Evolutionary conservation across 2,888 invertebrate species (phyloP).

Genomic region (Oxyscelio sp.): DNA sequence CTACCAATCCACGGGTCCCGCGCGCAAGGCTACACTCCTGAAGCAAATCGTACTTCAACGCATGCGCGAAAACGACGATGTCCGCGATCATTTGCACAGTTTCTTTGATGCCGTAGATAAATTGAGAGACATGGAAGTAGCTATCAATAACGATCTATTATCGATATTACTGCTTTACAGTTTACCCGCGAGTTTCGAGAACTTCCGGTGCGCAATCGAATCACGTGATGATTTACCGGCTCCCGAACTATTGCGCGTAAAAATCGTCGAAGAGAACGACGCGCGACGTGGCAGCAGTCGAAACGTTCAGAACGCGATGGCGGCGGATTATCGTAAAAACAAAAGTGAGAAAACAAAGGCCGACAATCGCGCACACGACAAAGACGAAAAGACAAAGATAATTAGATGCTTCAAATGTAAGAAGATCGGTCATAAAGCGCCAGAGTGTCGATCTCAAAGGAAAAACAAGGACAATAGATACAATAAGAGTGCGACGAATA

Average conservation of each 20-base stretch:
- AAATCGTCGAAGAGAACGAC: slow-evolving; percentile 70
- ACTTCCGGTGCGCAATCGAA: too few relatives aligned
- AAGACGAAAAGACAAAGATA: neutral
- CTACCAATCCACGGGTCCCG: too few relatives aligned
- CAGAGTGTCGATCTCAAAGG: neutral
- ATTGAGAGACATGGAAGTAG: slow-evolving; percentile 37
- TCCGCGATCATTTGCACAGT: slow-evolving; percentile 37
- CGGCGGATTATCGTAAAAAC: neutral
- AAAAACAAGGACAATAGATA: too few relatives aligned
- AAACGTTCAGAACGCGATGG: slow-evolving; percentile 49
- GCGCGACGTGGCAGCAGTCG: slow-evolving; percentile 57
- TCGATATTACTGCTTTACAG: slow-evolving; percentile 53
- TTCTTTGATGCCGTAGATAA: slow-evolving; percentile 59
- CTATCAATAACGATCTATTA: slow-evolving; percentile 29
- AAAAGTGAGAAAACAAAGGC: neutral
- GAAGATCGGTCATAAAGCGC: slow-evolving; percentile 38
- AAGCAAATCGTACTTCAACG: slow-evolving; percentile 45
- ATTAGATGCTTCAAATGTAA: slow-evolving; percentile 26
- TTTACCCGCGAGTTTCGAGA: slow-evolving; percentile 46
- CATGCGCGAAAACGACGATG: slow-evolving; percentile 20
- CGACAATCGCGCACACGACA: neutral
- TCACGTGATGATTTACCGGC: too few relatives aligned
- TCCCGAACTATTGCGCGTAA: slow-evolving; percentile 70
- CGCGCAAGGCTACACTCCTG: slow-evolving; percentile 27
- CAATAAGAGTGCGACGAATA: neutral